Conservation (phyloP, 2,888 invertebrate genomes). For the Tiliacea citrago region DNA sequence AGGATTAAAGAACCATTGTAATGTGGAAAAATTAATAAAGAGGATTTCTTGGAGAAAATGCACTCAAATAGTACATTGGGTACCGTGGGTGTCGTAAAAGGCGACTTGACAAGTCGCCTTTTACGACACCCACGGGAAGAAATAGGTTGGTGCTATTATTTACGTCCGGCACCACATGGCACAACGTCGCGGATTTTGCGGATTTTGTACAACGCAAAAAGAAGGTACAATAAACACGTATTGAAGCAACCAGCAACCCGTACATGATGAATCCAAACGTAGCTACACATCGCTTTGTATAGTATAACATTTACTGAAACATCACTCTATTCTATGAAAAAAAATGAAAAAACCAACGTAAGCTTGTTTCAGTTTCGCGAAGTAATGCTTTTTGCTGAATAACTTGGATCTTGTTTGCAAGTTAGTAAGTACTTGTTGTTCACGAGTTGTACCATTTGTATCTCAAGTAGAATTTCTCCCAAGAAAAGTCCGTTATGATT, state of each 20-base stretch:
- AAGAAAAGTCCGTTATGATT: not conserved
- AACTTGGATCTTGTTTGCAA: conserved; percentile 57
- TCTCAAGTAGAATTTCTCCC: conserved; percentile 8
- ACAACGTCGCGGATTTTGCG: no score
- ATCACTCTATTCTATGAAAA: conserved; percentile 18
- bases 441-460: conserved; percentile 23
- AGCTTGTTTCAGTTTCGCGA: conserved; percentile 64
- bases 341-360: conserved; percentile 52
- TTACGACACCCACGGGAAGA: no score
- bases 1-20: no score
- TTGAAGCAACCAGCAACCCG: not conserved
- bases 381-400: conserved; percentile 61
- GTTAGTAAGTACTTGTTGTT: conserved; percentile 34
- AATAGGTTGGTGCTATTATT: no score
- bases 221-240: not conserved
- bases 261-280: not conserved
- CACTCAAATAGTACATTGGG: no score
- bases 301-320: conserved; percentile 8
- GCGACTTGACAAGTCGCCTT: no score
- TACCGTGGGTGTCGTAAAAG: no score
- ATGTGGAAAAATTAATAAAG: no score
- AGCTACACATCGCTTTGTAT: not conserved
- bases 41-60: no score
- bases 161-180: no score
- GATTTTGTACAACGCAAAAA: not conserved